Percentiles rank a stretch among this genome's conserved stretches.
Conservation (phyloP, 2,797 vertebrate genomes). For the Echiichthys vipera region DNA sequence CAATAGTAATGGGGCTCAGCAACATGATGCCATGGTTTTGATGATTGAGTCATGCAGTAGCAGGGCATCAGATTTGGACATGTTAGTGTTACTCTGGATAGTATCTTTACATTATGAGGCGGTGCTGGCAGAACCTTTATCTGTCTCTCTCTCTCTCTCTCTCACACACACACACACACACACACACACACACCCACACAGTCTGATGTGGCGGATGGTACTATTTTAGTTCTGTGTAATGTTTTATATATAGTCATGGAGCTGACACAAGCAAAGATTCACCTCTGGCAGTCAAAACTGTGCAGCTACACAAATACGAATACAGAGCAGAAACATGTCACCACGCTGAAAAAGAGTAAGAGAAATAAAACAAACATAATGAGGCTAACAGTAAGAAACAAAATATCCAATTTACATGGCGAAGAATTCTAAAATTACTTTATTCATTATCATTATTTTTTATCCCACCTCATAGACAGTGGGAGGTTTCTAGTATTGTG, state of each 20-base stretch:
- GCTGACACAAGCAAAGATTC: slow-evolving; percentile 48
- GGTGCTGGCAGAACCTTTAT: slow-evolving; percentile 7
- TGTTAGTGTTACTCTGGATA: background rate
- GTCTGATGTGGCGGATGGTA: background rate
- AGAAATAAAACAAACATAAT: background rate
- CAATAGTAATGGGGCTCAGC: slow-evolving; percentile 4
- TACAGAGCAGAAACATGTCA: background rate
- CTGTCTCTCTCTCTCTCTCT: background rate
- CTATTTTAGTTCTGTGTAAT: slow-evolving; percentile 21
- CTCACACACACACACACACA: background rate
- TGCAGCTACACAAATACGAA: slow-evolving; percentile 16
- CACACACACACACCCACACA: background rate
- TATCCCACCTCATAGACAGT: too few relatives aligned
- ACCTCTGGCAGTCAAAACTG: slow-evolving; percentile 35
- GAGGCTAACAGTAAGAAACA: background rate
- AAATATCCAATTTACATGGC: background rate
- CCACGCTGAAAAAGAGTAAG: background rate
- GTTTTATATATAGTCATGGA: slow-evolving; percentile 60
- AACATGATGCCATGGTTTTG: slow-evolving; percentile 9
- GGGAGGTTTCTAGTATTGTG: too few relatives aligned
- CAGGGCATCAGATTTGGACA: background rate
- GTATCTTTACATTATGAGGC: background rate
- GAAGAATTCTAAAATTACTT: background rate
- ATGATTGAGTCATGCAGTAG: background rate
- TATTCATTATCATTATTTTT: too few relatives aligned